Base-by-base conservation (phyloP, 2,113 vertebrate species). In the Alethe diademata region DNA sequence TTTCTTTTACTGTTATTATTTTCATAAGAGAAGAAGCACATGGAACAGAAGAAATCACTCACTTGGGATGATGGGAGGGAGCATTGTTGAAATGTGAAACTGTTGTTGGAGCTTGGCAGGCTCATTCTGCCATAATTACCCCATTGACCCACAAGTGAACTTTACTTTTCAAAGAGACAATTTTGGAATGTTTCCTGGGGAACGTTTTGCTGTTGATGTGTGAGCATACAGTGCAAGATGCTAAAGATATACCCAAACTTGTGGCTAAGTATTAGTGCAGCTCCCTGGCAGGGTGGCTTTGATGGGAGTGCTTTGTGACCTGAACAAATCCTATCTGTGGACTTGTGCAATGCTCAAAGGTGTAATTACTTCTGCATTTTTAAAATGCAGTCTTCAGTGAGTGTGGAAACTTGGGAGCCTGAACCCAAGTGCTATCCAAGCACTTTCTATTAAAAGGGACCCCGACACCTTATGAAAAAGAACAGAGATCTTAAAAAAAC, bases 131-230 rank as follows among this genome's bases (percentile, higher is more conserved):
- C 70, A 40, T 93, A 92, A 92, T 95, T 94, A 88, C 75, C 76
- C 79, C 61, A 47, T 75, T 94, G 85, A 96, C 91, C 90, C 78
- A 69, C 60, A 87, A 85, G 71, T 92, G 94, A 96, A 94, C 91
- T 93, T 96, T 73, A 64, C 62, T 82, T 95, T 92, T 78, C 62
- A 86, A 85, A 91, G 62, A 86, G 91, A 78, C 36, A 43, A 19
- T 87, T 94, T 93, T 92, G 73, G 84, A 89, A 85, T 47, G n/a
- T 90, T 94, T 97, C 88, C 92, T 92, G 88, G 71, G 83, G 91
- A 95, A 20, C 14, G 0, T 92, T 96, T 71, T 94, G 76, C 74
- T 78, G 92, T 36, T 86, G 88, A 73, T 88, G 92, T 88, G 89
- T 66, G 93, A 94, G 90, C 66, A 83, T 48, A 53, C 31, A 91